Base-by-base conservation (phyloP, 2,113 vertebrate species). In the Turnix velox region DNA sequence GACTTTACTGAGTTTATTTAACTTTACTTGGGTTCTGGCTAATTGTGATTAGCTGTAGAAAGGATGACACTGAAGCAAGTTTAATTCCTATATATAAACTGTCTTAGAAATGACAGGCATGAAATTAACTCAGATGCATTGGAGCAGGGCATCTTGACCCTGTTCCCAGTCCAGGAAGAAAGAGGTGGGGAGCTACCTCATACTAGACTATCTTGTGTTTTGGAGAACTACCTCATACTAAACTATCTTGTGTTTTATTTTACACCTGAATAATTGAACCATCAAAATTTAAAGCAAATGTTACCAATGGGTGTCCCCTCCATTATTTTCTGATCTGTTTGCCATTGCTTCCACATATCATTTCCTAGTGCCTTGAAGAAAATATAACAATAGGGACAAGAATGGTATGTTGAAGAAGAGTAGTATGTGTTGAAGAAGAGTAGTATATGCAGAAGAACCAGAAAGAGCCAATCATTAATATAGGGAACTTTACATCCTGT, bases 161-260 rank as follows among this genome's bases (percentile, higher is more conserved):
- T 48, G 68, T 51, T 65, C 42, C 14, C 17, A 78, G 12, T 62
- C n/a, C 30, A 46, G 57, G 18, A 85, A 57, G 33, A 39, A 55
- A 18, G 27, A 7, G 27, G 23, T 5, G 28, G 28, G 3, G 2
- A 9, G 31, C 0, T 35, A 49, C 8, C 7, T 42, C 23, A 37
- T 4, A 40, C 4, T 19, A 37, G 45, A 35, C 16, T 15, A 14
- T 28, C 28, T 12, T 27, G 35, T 52, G 24, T n/a, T n/a, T n/a
- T 5, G 28, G 28, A 3, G 2, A 9, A 35, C 0, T 35, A 49
- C 8, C 7, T 42, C 23, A 37, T 4, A 40, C 4, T 19, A 37
- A 42, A 35, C 16, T 15, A 14, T 28, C 28, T 12, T 27, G 35
- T 48, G 17, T 13, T 72, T 57, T 49, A 31, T 66, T 81, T 81